A percentile compares a stretch with the other conserved stretches of the same genome.
Conservation (phyloP, 1,140 invertebrate species). For the Hylaeus volcanicus region DNA sequence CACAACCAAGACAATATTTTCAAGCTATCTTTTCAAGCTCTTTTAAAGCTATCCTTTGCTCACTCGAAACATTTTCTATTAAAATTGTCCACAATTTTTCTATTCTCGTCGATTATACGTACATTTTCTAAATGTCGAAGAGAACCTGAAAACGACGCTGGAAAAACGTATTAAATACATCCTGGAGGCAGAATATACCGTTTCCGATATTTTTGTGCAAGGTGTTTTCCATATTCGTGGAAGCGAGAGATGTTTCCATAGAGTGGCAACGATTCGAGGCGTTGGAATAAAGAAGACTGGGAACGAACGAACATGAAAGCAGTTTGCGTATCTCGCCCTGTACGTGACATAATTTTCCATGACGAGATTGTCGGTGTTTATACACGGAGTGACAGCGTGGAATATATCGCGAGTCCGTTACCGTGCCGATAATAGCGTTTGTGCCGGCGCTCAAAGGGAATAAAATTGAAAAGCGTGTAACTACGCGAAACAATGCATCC, state of each 20-base stretch:
- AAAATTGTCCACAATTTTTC: too few relatives aligned
- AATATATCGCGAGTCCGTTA: conserved; percentile 10
- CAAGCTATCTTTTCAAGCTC: too few relatives aligned
- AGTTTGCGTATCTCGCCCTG: conserved; percentile 23
- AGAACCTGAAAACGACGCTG: neutral
- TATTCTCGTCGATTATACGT: too few relatives aligned
- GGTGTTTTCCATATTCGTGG: neutral
- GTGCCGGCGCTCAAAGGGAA: conserved; percentile 21
- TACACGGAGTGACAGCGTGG: conserved; percentile 18
- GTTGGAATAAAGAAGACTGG: neutral
- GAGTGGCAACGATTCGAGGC: neutral
- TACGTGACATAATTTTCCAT: conserved; percentile 38
- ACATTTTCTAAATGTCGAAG: neutral
- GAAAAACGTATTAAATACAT: too few relatives aligned
- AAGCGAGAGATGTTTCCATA: neutral
- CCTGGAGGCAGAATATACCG: too few relatives aligned
- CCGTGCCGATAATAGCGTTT: conserved; percentile 42
- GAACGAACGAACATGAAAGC: neutral
- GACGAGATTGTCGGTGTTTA: conserved; percentile 42
- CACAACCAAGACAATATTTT: too few relatives aligned
- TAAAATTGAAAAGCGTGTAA: conserved; percentile 42
- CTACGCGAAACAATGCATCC: conserved; percentile 1
- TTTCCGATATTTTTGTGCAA: too few relatives aligned
- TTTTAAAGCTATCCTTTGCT: too few relatives aligned
- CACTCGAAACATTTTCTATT: too few relatives aligned